Evolutionary conservation across 2,888 invertebrate genomes (phyloP).

Genomic region (Latrodectus elegans): DNA sequence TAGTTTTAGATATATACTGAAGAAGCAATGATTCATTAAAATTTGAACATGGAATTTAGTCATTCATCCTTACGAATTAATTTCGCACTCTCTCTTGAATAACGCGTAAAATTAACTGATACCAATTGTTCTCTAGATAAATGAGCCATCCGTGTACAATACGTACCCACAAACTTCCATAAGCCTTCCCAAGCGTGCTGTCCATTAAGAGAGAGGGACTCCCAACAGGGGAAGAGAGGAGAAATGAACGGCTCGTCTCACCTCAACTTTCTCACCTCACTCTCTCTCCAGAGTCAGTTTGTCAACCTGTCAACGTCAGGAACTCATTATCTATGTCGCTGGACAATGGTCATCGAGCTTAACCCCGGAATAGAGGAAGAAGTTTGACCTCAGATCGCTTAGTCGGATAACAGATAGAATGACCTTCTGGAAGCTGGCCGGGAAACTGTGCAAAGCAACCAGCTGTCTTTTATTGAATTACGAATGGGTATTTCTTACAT

Average conservation of each 20-base stretch:
- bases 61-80: neutral
- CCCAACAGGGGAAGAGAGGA: conserved; percentile 5
- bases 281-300: conserved; percentile 38
- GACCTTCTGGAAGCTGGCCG: neutral
- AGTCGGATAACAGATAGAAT: too few relatives aligned
- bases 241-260: neutral
- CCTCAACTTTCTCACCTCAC: conserved; percentile 25
- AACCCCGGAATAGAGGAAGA: conserved; percentile 33
- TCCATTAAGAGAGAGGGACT: neutral
- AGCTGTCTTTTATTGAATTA: conserved; percentile 34
- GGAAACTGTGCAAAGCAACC: neutral
- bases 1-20: too few relatives aligned
- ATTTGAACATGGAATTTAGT: neutral
- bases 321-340: conserved; percentile 23
- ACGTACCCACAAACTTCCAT: neutral
- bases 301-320: conserved; percentile 53
- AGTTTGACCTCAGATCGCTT: conserved; percentile 1
- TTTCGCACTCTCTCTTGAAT: neutral
- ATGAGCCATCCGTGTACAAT: neutral
- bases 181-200: conserved; percentile 3
- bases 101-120: neutral
- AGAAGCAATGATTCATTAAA: neutral
- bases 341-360: conserved; percentile 36
- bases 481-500: neutral
- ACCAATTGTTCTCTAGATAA: conserved; percentile 5